Conservation (phyloP, 2,888 invertebrate genomes). For the Lasioglossum villosulum region DNA sequence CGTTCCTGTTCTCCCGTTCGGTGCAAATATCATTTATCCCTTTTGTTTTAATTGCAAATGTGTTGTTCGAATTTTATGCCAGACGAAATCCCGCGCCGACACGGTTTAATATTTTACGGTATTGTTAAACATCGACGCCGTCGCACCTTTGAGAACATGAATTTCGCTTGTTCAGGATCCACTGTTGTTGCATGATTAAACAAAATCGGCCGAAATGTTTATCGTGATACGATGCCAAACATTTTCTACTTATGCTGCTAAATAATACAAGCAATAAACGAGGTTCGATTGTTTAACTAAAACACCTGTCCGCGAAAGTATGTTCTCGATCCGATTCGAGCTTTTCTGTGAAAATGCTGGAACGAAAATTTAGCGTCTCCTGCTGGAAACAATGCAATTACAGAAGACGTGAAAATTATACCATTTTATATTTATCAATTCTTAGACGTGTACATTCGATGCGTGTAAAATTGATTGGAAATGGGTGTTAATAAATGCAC, state of each 20-base stretch:
- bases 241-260: not conserved
- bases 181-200: not conserved
- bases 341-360: not conserved
- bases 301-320: not conserved
- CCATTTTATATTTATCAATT: too few species aligned
- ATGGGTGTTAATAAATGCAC: too few species aligned
- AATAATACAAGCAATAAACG: not conserved
- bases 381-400: not conserved
- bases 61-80: not conserved
- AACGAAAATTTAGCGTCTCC: not conserved
- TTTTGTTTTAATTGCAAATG: constrained; percentile 43
- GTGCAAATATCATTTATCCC: constrained; percentile 32
- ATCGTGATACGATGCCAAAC: not conserved
- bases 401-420: too few species aligned
- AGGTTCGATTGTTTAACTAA: not conserved
- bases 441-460: too few species aligned
- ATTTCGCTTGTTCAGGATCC: not conserved
- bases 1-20: constrained; percentile 12
- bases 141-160: not conserved
- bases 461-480: too few species aligned
- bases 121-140: not conserved
- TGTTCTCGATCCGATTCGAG: not conserved
- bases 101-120: not conserved
- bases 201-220: not conserved
- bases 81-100: not conserved